phyloP scores from a whole-genome alignment of 2,113 vertebrate species.

The Malurus elegans region DNA sequence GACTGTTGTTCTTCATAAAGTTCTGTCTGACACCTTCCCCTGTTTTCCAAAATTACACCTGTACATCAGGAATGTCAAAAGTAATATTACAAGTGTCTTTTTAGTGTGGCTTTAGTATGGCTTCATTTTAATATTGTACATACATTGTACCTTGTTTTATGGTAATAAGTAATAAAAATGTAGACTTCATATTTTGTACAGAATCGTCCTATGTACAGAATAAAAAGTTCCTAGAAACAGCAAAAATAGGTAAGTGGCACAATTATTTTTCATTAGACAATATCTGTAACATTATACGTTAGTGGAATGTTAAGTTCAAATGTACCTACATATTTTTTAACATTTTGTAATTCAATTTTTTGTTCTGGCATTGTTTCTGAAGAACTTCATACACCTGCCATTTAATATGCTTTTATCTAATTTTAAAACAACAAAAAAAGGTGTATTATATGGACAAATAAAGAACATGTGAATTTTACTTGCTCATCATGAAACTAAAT shows the following conservation, averaged over 20 bases:
- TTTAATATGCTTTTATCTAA: slow-evolving; percentile 81
- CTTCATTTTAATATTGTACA: slow-evolving; percentile 96
- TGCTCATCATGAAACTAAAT: slow-evolving; percentile 69
- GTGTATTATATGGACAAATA: slow-evolving; percentile 82
- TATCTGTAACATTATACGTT: slow-evolving; percentile 74
- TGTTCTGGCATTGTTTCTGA: slow-evolving; percentile 80
- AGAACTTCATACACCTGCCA: slow-evolving; percentile 76
- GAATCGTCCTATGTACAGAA: slow-evolving; percentile 94
- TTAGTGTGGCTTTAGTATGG: slow-evolving; percentile 87
- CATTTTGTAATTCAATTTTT: slow-evolving; percentile 80
- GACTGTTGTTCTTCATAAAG: slow-evolving; percentile 83
- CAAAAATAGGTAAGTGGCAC: slow-evolving; percentile 81
- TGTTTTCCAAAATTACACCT: slow-evolving; percentile 72
- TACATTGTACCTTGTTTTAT: slow-evolving; percentile 98
- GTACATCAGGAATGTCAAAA: slow-evolving; percentile 77
- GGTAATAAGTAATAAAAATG: slow-evolving; percentile 94
- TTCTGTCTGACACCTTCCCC: slow-evolving; percentile 76
- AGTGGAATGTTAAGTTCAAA: slow-evolving; percentile 76
- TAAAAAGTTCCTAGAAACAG: slow-evolving; percentile 81
- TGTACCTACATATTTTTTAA: slow-evolving; percentile 80
- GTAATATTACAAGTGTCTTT: slow-evolving; percentile 88
- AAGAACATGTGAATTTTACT: slow-evolving; percentile 78
- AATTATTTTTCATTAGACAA: slow-evolving; percentile 79
- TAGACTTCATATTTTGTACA: slow-evolving; percentile 99
- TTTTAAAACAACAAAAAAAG: slow-evolving; percentile 70